Evolutionary conservation across 1,140 invertebrate species (phyloP).

Genomic region (Scaptomyza hsui): DNA sequence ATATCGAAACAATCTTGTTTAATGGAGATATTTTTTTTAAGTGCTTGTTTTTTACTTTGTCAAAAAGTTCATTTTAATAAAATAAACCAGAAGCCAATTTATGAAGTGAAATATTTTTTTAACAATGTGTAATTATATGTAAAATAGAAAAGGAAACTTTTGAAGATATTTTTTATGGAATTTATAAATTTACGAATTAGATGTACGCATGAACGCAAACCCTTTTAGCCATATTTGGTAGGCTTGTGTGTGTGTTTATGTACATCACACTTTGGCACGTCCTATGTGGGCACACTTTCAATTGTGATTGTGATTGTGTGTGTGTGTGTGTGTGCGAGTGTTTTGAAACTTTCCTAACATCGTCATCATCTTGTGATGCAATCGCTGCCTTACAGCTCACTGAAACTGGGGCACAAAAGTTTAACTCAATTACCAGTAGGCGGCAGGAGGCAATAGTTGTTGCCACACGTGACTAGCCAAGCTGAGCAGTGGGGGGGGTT

Average conservation of each 20-base stretch:
- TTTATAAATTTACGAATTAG: conserved; percentile 13
- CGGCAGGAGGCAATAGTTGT: conserved; percentile 18
- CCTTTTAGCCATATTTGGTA: conserved; percentile 27
- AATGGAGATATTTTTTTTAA: no score
- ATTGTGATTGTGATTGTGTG: conserved; percentile 32
- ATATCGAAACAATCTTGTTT: no score
- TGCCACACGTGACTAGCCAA: conserved; percentile 67
- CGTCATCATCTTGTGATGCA: conserved; percentile 61
- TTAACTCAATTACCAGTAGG: conserved; percentile 72
- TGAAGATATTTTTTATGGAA: no score
- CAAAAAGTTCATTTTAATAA: no score
- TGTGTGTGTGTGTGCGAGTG: conserved; percentile 17
- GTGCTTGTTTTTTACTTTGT: no score
- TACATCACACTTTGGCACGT: conserved; percentile 60
- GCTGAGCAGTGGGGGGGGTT: conserved; percentile 37
- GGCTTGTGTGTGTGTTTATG: conserved; percentile 30
- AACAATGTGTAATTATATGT: no score
- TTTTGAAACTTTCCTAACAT: conserved; percentile 60
- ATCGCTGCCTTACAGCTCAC: conserved; percentile 46
- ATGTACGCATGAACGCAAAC: conserved; percentile 41
- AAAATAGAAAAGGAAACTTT: no score
- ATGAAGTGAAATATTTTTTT: no score
- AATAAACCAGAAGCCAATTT: no score
- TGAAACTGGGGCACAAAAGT: conserved; percentile 68
- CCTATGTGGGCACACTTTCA: conserved; percentile 51